Base-by-base conservation (phyloP, 1,140 invertebrate genomes). In the Drosophila sp. region DNA sequence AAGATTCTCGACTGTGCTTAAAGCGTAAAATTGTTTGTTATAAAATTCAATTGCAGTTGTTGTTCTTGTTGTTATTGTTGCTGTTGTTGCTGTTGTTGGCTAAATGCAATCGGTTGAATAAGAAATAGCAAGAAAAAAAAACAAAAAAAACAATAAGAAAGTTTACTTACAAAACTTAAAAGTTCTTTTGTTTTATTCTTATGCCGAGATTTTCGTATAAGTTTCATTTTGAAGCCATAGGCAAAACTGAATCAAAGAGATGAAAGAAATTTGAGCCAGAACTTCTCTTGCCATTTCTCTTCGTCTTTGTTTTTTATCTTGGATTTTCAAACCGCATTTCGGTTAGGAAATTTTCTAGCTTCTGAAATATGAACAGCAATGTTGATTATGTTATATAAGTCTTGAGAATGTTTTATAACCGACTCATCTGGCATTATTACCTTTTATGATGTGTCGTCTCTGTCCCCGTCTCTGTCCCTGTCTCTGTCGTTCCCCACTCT, bases 1-100 rank as follows among this genome's bases (percentile, higher is more conserved):
- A 69, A 79, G 67, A 17, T 38, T 38, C 35, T 72, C 63, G 76
- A 69, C 80, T 79, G 83, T 83, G 79, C 83, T 86, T 86, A 84
- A 87, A 87, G 84, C 83, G 83, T 87, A 89, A 87, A 87, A 87
- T 87, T 89, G 83, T 87, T 87, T 86, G 83, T 86, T 86, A 86
- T 86, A 86, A 86, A 86, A 86, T 86, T 86, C 83, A 86, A 86
- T 86, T 86, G 83, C 72, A 61, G 64, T 62, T 70, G 61, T 56
- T 44, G 60, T 10, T 54, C 35, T 40, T 60, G 64, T 60, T 64
- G 47, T 60, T 38, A 4, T 30, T 30, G 56, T 29, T 54, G n/a
- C 61, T 60, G 57, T 33, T 25, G 33, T 67, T 63, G 62, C 57
- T 73, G 44, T 69, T 64, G 63, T 61, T 73, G 44, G 83, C 69